phyloP scores from a whole-genome alignment of 2,888 invertebrate genomes.

The Lasioglossum lativentre region DNA sequence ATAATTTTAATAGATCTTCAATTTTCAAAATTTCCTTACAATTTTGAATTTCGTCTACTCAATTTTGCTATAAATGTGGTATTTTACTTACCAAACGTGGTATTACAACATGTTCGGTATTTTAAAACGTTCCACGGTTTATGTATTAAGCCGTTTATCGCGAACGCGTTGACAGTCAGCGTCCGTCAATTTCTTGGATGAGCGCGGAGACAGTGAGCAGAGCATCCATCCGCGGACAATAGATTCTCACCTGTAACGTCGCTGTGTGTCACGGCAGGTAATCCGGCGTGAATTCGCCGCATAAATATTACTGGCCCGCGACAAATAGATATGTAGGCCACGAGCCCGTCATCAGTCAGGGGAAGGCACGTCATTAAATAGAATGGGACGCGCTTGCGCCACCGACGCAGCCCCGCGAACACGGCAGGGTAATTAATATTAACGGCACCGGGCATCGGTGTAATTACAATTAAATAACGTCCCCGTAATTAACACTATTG shows the following conservation, averaged over 20 bases:
- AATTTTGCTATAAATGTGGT: too few relatives aligned
- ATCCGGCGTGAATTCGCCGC: conserved; percentile 53
- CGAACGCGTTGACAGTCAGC: neutral
- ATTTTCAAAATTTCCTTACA: too few relatives aligned
- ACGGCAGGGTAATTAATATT: conserved; percentile 72
- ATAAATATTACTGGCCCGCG: conserved; percentile 69
- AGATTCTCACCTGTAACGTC: conserved; percentile 46
- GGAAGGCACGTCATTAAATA: conserved; percentile 69
- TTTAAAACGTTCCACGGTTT: too few relatives aligned
- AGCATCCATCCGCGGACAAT: conserved; percentile 3
- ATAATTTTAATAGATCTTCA: too few relatives aligned
- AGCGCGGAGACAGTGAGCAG: neutral
- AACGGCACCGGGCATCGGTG: conserved; percentile 65
- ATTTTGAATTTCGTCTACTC: too few relatives aligned
- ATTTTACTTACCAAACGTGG: too few relatives aligned
- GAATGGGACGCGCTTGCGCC: conserved; percentile 67
- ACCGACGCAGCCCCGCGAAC: conserved; percentile 31
- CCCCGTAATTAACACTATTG: conserved; percentile 75
- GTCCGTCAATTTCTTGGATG: neutral
- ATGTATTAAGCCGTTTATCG: too few relatives aligned
- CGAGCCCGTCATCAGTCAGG: conserved; percentile 62
- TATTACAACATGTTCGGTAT: too few relatives aligned
- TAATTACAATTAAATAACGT: conserved; percentile 77
- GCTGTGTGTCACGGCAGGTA: conserved; percentile 33
- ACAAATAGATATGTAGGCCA: conserved; percentile 69